phyloP scores from a whole-genome alignment of 2,888 invertebrate genomes.

The Drosophila stalkeri region DNA sequence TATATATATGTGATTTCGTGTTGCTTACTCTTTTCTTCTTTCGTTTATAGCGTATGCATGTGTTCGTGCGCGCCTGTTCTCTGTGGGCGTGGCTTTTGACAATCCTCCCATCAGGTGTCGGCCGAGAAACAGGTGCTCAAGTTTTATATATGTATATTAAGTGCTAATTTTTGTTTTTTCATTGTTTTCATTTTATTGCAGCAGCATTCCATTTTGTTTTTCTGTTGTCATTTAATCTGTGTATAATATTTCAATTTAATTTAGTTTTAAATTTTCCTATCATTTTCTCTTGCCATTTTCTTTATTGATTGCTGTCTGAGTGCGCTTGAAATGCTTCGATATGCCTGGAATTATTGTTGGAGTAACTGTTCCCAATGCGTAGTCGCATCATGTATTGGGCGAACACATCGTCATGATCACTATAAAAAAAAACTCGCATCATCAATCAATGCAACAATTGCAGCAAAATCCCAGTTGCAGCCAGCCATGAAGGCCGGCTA shows the following conservation, averaged over 20 bases:
- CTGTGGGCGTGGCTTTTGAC: constrained; percentile 18
- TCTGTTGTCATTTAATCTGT: constrained; percentile 32
- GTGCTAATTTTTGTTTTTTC: constrained; percentile 41
- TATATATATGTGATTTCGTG: background rate
- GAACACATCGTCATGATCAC: constrained; percentile 49
- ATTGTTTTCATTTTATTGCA: background rate
- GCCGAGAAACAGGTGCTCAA: constrained; percentile 4
- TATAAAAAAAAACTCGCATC: constrained; percentile 8
- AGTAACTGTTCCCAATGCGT: constrained; percentile 68
- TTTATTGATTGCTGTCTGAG: constrained; percentile 70
- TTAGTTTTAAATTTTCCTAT: background rate
- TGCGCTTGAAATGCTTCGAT: constrained; percentile 74
- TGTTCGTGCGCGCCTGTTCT: constrained; percentile 26
- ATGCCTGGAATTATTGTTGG: constrained; percentile 79
- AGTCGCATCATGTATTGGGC: constrained; percentile 51
- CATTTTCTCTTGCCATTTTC: constrained; percentile 43
- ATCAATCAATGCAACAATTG: constrained; percentile 4
- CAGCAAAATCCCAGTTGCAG: constrained; percentile 39
- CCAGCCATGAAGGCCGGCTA: constrained; percentile 9
- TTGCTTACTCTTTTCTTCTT: background rate
- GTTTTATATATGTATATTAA: constrained; percentile 21
- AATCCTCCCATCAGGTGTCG: constrained; percentile 2
- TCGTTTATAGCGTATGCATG: constrained; percentile 27
- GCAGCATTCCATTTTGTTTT: constrained; percentile 61
- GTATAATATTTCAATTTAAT: background rate